phyloP scores from a whole-genome alignment of 2,888 invertebrate species.

The Syrista parreyssii region DNA sequence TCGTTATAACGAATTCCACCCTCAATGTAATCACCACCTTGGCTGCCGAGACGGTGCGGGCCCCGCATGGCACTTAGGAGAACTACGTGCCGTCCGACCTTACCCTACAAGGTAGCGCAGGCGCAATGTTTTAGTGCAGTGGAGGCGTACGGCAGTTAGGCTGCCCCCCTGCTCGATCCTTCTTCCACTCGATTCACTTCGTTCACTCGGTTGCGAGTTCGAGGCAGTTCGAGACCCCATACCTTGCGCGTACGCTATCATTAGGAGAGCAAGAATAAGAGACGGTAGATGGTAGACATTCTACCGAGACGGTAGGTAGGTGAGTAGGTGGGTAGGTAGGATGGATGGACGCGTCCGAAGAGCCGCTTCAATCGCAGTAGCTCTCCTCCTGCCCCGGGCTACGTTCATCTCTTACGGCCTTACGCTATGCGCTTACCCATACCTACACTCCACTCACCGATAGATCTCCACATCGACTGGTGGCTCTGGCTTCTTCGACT shows the following conservation, averaged over 20 bases:
- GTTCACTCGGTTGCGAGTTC: slow-evolving; percentile 1
- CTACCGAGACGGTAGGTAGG: neutral
- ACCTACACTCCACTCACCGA: neutral
- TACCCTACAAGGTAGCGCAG: slow-evolving; percentile 54
- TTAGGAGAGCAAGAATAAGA: slow-evolving; percentile 55
- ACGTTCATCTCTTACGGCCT: slow-evolving; percentile 33
- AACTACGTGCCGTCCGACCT: slow-evolving; percentile 48
- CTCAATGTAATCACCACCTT: slow-evolving; percentile 58
- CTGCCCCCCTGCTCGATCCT: slow-evolving; percentile 10
- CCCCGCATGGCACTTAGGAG: slow-evolving; percentile 27
- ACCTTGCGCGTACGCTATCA: slow-evolving; percentile 54
- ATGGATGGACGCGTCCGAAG: slow-evolving; percentile 43
- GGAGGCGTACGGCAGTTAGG: slow-evolving; percentile 49
- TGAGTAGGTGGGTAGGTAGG: slow-evolving; percentile 19
- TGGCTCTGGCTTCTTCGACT: slow-evolving; percentile 22
- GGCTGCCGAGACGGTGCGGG: slow-evolving; percentile 25
- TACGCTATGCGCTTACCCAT: neutral
- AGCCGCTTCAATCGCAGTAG: slow-evolving; percentile 46
- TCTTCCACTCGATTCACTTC: neutral
- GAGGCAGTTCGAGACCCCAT: neutral
- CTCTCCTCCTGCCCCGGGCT: slow-evolving; percentile 49
- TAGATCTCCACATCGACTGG: neutral
- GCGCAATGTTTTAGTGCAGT: slow-evolving; percentile 47
- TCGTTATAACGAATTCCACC: slow-evolving; percentile 61
- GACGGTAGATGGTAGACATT: slow-evolving; percentile 36